phyloP scores from a whole-genome alignment of 2,113 vertebrate species.

The Geothlypis trichas region DNA sequence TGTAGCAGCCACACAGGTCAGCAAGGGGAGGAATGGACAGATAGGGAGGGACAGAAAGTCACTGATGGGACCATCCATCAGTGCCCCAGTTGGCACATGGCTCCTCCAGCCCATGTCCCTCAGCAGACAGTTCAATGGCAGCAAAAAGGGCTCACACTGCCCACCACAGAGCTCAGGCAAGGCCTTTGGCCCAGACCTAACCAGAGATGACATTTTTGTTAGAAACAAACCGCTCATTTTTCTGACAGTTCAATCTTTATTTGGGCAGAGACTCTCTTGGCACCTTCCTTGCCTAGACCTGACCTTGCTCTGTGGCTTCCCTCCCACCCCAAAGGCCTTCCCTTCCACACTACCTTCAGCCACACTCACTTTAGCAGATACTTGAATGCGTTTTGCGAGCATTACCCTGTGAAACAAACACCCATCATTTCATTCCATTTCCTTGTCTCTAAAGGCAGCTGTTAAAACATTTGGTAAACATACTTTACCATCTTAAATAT shows the following conservation, averaged over 20 bases:
- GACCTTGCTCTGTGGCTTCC: background rate
- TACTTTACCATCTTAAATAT: constrained; percentile 83
- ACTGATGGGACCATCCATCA: accelerated
- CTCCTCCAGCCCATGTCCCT: background rate
- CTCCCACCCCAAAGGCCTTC: background rate
- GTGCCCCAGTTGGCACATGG: accelerated
- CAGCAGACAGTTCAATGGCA: background rate
- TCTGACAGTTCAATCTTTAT: background rate
- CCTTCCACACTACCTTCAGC: background rate
- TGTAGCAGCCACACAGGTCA: accelerated
- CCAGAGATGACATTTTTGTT: background rate
- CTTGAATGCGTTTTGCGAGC: constrained; percentile 42
- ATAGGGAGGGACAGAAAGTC: background rate
- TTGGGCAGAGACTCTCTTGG: background rate
- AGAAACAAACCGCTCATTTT: background rate
- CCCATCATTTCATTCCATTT: constrained; percentile 69
- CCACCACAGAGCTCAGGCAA: background rate
- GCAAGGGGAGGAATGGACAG: background rate
- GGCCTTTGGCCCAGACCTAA: background rate
- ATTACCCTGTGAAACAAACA: constrained; percentile 64
- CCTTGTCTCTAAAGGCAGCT: constrained; percentile 74
- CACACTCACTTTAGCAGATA: constrained; percentile 30
- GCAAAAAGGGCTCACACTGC: background rate
- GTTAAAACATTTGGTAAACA: constrained; percentile 80
- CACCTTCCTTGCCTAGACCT: background rate